Base-by-base conservation (phyloP, 2,113 vertebrate genomes). In the Himantopus leucocephalus region DNA sequence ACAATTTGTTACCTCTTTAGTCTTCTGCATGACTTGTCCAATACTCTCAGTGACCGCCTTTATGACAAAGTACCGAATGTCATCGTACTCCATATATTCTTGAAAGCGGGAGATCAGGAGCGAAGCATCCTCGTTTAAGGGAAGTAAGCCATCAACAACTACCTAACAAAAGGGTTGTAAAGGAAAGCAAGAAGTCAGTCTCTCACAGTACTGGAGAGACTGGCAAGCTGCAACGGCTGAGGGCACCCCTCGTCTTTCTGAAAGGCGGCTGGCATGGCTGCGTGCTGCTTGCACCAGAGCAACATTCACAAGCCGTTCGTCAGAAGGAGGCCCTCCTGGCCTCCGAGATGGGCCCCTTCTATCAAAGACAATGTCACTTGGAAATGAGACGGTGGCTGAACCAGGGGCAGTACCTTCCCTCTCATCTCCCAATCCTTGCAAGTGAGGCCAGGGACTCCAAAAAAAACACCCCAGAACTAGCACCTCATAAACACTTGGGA, bases 41-140 rank as follows among this genome's bases (percentile, higher is more conserved):
- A 98, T 9, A 9, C 58, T 96, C 74, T 98, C 67, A 17, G 98
- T 94, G 23, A 98, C 96, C 0, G 97, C 97, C 91, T 98, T 98
- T 98, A 99, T 99, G 10, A 98, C 97, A 8, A 99, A 99, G 97
- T 98, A 99, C 21, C 99, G 98, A 29, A 99, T 58, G 1, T 99
- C 99, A 0, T 98, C 99, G 6, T 98, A 98, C 47, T 99, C 99
- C 56, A 99, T 90, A 37, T 98, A 99, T 50, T 99, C 98, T 92
- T 98, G 99, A 89, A 99, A 99, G 92, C 98, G 98, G 47, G 98
- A 99, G 93, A 99, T 98, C 24, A 99, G 98, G 55, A 99, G 96
- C 0, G 98, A 95, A 53, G 93, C 97, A 9, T 99, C 99, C 35
- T 98, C 97, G 0, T 97, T 80, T 8, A 72, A 56, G 6, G 98